A percentile compares a stretch with the other conserved stretches of the same genome.
Conservation (phyloP, 2,888 invertebrate species). For the Trisateles emortualis region DNA sequence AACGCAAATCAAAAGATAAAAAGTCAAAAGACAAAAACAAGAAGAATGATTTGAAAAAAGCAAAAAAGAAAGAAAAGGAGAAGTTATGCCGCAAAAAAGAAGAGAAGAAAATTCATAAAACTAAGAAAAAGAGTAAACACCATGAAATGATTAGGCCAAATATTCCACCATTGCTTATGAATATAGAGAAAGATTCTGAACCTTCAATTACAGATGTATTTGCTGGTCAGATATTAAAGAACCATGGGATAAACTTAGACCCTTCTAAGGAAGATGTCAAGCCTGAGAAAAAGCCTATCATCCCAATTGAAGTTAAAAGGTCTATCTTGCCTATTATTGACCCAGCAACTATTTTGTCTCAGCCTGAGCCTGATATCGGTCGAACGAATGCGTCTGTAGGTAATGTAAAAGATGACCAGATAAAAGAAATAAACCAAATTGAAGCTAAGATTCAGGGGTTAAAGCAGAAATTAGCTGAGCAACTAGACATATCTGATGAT, state of each 20-base stretch:
- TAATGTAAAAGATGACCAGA: slow-evolving; percentile 62
- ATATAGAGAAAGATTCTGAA: slow-evolving; percentile 80
- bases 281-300: slow-evolving; percentile 59
- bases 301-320: slow-evolving; percentile 65
- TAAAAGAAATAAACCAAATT: slow-evolving; percentile 81
- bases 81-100: slow-evolving; percentile 70
- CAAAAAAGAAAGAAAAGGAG: slow-evolving; percentile 76
- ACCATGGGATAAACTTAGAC: slow-evolving; percentile 76
- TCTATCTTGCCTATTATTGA: slow-evolving; percentile 79
- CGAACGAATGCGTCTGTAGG: slow-evolving; percentile 29
- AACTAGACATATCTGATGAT: slow-evolving; percentile 87
- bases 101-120: slow-evolving; percentile 78
- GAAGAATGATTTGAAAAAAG: slow-evolving; percentile 71
- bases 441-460: slow-evolving; percentile 88
- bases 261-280: slow-evolving; percentile 60
- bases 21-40: slow-evolving; percentile 76
- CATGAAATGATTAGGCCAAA: slow-evolving; percentile 79
- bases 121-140: slow-evolving; percentile 76
- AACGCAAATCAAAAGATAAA: slow-evolving; percentile 76
- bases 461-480: slow-evolving; percentile 77
- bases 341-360: slow-evolving; percentile 70
- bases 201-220: slow-evolving; percentile 88
- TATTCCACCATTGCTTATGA: slow-evolving; percentile 80
- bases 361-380: slow-evolving; percentile 43
- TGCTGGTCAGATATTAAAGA: slow-evolving; percentile 88